Percentiles rank a stretch among this genome's conserved stretches.
Conservation (phyloP, 2,113 vertebrate genomes). For the Bujurquina vittata region DNA sequence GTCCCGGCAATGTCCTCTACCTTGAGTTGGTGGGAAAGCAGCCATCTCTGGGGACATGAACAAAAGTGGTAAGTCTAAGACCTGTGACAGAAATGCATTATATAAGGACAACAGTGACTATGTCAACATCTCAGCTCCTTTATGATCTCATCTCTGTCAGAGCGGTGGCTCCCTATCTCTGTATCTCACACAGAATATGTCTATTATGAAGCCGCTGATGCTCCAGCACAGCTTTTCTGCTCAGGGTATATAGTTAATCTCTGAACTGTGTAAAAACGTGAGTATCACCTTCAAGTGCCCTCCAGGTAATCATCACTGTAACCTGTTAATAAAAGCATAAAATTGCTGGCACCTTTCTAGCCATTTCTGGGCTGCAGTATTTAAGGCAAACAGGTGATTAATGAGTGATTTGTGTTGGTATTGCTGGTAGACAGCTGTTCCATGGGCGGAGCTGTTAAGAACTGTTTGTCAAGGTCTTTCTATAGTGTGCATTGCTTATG, state of each 20-base stretch:
- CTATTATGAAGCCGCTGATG: background rate
- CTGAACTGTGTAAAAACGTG: conserved; percentile 16
- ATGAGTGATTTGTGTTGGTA: conserved; percentile 67
- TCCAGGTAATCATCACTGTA: conserved; percentile 51
- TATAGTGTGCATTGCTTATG: background rate
- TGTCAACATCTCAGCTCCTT: conserved; percentile 44
- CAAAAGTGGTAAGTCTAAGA: conserved; percentile 62
- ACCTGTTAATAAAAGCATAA: conserved; percentile 65
- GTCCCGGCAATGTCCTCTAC: conserved; percentile 78
- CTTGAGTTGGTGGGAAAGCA: conserved; percentile 65
- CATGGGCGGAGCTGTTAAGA: conserved; percentile 33
- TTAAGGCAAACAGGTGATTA: conserved; percentile 72
- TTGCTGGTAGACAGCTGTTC: conserved; percentile 66
- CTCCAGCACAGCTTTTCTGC: background rate
- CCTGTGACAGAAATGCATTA: conserved; percentile 42
- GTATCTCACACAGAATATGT: background rate
- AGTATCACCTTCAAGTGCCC: conserved; percentile 59
- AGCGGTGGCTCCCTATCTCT: conserved; percentile 16
- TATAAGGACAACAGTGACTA: conserved; percentile 61
- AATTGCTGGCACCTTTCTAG: conserved; percentile 52
- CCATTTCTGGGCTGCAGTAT: conserved; percentile 40
- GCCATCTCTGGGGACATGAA: conserved; percentile 61
- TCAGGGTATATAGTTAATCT: conserved; percentile 34
- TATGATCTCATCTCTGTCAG: conserved; percentile 51
- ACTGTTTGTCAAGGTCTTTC: conserved; percentile 56